Conservation (phyloP, 2,797 vertebrate genomes). For the Paedocypris micromegethes region DNA sequence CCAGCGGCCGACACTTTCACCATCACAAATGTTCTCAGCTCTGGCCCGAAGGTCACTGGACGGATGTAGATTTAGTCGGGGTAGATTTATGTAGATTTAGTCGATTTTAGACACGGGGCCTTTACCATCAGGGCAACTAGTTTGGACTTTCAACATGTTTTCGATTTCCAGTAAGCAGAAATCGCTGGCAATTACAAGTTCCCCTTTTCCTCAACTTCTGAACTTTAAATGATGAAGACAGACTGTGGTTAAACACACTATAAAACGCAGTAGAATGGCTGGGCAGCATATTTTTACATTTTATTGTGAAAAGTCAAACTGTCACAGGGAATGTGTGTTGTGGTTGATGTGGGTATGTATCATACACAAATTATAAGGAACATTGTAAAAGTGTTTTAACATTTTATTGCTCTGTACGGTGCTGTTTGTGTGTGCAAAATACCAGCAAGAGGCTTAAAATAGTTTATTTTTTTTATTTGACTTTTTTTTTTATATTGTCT, state of each 20-base stretch:
- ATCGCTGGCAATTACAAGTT: too few relatives aligned
- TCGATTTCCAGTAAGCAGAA: too few relatives aligned
- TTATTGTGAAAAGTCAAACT: constrained; percentile 41
- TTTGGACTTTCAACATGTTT: constrained; percentile 8
- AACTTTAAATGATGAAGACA: too few relatives aligned
- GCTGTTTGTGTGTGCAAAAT: constrained; percentile 26
- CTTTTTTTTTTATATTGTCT: constrained; percentile 18
- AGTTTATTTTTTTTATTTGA: too few relatives aligned
- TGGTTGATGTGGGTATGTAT: constrained; percentile 30
- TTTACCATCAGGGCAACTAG: not conserved
- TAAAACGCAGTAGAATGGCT: not conserved
- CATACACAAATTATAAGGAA: constrained; percentile 42
- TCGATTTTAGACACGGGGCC: constrained; percentile 13
- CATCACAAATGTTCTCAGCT: constrained; percentile 19
- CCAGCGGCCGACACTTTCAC: constrained; percentile 6
- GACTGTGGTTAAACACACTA: not conserved
- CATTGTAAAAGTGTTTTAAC: constrained; percentile 43
- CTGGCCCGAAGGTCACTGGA: constrained; percentile 7
- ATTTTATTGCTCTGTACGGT: constrained; percentile 32
- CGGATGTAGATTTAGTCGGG: constrained; percentile 17
- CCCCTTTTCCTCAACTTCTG: too few relatives aligned
- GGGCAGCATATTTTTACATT: constrained; percentile 44
- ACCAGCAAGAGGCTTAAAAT: too few relatives aligned
- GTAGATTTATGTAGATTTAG: constrained; percentile 20
- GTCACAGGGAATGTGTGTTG: constrained; percentile 40